Conservation (phyloP, 2,797 vertebrate species). For the Peromyscus aztecus region DNA sequence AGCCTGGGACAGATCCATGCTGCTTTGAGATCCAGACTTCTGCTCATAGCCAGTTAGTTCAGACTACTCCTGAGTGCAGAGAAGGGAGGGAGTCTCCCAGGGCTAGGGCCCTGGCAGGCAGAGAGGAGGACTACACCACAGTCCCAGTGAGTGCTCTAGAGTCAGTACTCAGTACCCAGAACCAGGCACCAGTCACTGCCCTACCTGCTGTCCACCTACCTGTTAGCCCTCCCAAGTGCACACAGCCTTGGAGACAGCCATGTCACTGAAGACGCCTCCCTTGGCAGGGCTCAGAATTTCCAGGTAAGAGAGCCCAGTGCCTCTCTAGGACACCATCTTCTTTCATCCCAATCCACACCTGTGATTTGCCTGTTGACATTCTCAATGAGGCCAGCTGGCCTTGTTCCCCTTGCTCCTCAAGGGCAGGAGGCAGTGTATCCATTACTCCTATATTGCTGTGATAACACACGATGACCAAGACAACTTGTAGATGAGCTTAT, state of each 20-base stretch:
- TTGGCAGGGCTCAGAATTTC: neutral
- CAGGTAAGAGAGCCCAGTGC: neutral
- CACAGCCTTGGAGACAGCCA: neutral
- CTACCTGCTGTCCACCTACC: neutral
- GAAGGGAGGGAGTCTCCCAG: neutral
- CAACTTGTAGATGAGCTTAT: neutral
- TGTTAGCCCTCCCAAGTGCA: neutral
- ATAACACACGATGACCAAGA: neutral
- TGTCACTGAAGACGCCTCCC: neutral
- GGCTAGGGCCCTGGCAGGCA: neutral
- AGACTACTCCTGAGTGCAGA: accelerated
- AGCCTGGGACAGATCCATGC: neutral
- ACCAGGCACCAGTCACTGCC: too few species aligned
- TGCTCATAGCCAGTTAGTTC: neutral
- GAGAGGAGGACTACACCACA: neutral
- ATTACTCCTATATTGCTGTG: neutral
- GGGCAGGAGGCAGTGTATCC: neutral
- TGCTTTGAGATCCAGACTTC: neutral
- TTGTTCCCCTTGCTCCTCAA: neutral
- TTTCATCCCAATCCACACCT: neutral
- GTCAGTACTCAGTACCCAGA: neutral
- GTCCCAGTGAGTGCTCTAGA: too few species aligned
- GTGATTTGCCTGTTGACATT: neutral
- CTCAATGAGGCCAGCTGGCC: neutral
- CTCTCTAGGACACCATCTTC: neutral